Evolutionary conservation across 2,113 vertebrate genomes (phyloP).

Genomic region (Xenopus laevis): DNA sequence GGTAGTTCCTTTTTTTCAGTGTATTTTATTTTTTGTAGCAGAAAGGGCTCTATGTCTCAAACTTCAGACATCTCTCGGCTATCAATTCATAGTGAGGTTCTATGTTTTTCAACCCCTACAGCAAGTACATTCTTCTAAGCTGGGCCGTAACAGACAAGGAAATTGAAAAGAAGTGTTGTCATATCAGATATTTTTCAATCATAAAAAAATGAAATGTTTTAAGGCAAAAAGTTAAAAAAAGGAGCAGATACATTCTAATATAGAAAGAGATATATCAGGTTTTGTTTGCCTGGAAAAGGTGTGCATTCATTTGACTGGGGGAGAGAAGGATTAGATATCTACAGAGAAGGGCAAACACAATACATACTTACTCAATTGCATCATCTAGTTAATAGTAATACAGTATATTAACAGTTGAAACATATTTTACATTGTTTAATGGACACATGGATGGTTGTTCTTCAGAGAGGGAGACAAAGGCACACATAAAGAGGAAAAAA

Average conservation of each 20-base stretch:
- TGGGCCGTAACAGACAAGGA: conserved; percentile 19
- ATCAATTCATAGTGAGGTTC: conserved; percentile 20
- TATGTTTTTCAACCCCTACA: conserved; percentile 23
- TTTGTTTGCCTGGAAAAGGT: not conserved
- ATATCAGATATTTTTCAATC: conserved; percentile 21
- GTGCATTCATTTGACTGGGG: not conserved
- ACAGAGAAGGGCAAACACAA: too few species aligned
- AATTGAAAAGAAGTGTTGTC: conserved; percentile 22
- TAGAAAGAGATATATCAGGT: not conserved
- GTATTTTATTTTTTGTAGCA: conserved; percentile 1
- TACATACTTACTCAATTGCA: too few species aligned
- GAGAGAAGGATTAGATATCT: not conserved
- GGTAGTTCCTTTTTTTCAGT: not conserved
- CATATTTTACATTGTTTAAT: too few species aligned
- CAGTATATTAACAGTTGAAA: too few species aligned
- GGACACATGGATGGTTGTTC: too few species aligned
- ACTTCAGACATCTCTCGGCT: conserved; percentile 23
- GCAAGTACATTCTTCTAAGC: conserved; percentile 29
- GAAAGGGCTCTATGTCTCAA: conserved; percentile 14
- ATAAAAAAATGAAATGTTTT: conserved; percentile 3
- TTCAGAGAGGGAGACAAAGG: too few species aligned
- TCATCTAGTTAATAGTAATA: too few species aligned
- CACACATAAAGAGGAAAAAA: too few species aligned
- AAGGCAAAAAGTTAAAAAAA: conserved; percentile 1
- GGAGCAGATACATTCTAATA: not conserved